A percentile compares a stretch with the other conserved stretches of the same genome.
Evolutionary conservation across 2,797 vertebrate genomes (phyloP).

Genomic region (Telmatherina bonti): DNA sequence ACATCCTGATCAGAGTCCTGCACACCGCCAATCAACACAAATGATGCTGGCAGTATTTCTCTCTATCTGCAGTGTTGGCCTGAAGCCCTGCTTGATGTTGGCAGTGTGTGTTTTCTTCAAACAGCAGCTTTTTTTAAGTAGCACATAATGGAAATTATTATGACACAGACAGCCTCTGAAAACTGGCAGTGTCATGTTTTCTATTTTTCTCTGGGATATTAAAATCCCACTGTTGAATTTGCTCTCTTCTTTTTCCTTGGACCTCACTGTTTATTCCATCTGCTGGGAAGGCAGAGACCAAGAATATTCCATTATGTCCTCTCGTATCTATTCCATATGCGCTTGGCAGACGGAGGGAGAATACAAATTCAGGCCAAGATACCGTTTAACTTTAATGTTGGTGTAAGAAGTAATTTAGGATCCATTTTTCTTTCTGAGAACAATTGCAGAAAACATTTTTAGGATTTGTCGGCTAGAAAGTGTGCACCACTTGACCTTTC

Average conservation of each 20-base stretch:
- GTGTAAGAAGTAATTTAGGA: constrained; percentile 23
- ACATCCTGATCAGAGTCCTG: too few species aligned
- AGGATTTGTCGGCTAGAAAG: constrained; percentile 38
- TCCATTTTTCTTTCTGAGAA: constrained; percentile 46
- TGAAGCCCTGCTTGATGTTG: too few species aligned
- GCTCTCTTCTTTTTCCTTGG: constrained; percentile 27
- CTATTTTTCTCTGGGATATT: constrained; percentile 59
- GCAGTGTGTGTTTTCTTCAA: not conserved
- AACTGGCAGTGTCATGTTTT: constrained; percentile 43
- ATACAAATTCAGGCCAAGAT: constrained; percentile 50
- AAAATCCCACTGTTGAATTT: constrained; percentile 60
- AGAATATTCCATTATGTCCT: constrained; percentile 57
- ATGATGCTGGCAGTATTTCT: too few species aligned
- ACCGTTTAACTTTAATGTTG: constrained; percentile 29
- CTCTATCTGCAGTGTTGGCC: too few species aligned
- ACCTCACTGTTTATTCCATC: constrained; percentile 47
- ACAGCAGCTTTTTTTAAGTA: constrained; percentile 54
- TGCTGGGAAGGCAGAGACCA: constrained; percentile 37
- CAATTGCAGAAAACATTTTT: constrained; percentile 40
- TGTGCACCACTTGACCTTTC: constrained; percentile 43
- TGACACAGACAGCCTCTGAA: constrained; percentile 33
- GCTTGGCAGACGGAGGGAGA: constrained; percentile 41
- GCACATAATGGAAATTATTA: constrained; percentile 51
- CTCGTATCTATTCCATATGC: constrained; percentile 48
- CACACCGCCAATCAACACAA: too few species aligned